phyloP scores from a whole-genome alignment of 92 coral and sea anemone genomes.

The Diadumene lineata region DNA sequence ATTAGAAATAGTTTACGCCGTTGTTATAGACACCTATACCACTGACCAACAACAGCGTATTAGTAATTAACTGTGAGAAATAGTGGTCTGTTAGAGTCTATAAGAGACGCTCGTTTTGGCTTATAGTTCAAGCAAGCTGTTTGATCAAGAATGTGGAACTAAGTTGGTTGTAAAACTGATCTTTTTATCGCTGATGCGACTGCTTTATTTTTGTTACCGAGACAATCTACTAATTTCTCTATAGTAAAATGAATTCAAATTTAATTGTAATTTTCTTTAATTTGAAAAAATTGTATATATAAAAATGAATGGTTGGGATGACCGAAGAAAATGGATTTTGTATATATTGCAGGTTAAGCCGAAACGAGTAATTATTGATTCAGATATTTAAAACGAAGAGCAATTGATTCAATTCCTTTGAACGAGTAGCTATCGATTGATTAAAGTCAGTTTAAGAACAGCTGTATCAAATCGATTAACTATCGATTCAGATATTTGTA shows the following conservation, averaged over 20 bases:
- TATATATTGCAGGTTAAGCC: background rate
- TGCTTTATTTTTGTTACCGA: background rate
- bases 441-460: no score
- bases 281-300: background rate
- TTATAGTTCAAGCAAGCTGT: background rate
- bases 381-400: background rate
- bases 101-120: background rate
- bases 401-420: background rate
- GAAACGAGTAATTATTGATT: constrained; percentile 2
- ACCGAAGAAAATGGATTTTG: background rate
- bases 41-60: background rate
- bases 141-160: background rate
- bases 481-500: background rate
- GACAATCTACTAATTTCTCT: background rate
- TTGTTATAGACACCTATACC: background rate
- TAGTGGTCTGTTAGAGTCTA: background rate
- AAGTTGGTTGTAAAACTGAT: no score
- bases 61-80: background rate
- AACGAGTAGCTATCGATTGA: background rate
- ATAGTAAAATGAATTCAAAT: background rate
- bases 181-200: background rate
- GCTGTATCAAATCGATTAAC: background rate
- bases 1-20: background rate
- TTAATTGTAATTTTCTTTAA: background rate
- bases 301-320: background rate